phyloP scores from a whole-genome alignment of 2,888 invertebrate genomes.

The Hoplodrina blanda region DNA sequence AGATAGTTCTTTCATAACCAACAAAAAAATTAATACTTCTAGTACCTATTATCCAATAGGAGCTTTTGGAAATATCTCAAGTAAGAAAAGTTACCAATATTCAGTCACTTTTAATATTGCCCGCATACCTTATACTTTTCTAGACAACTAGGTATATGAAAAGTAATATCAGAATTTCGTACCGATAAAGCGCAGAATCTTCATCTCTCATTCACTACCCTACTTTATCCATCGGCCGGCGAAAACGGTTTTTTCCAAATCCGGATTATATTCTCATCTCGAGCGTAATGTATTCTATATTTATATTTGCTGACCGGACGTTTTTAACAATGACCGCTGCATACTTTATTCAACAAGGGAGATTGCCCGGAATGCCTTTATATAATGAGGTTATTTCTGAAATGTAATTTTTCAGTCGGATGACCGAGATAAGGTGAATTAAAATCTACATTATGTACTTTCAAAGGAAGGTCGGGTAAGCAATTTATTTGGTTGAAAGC shows the following conservation, averaged over 20 bases:
- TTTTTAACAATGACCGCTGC: constrained; percentile 80
- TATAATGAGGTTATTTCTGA: constrained; percentile 74
- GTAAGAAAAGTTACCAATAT: background rate
- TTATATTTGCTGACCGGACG: constrained; percentile 85
- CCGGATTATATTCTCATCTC: constrained; percentile 86
- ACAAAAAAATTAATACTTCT: background rate
- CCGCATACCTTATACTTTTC: constrained; percentile 4
- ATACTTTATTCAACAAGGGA: constrained; percentile 74
- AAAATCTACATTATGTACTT: constrained; percentile 43
- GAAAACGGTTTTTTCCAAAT: constrained; percentile 78
- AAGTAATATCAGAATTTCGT: constrained; percentile 39
- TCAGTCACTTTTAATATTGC: constrained; percentile 25
- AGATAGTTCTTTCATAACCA: no score
- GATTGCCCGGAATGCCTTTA: constrained; percentile 72
- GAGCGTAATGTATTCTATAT: constrained; percentile 83
- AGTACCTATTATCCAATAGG: background rate
- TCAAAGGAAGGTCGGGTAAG: constrained; percentile 39
- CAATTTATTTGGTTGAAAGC: constrained; percentile 37
- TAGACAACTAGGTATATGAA: constrained; percentile 11
- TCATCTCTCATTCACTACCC: constrained; percentile 62
- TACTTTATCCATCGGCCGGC: constrained; percentile 62
- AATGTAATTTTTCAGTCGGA: constrained; percentile 71
- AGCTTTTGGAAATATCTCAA: background rate
- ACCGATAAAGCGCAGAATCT: constrained; percentile 27
- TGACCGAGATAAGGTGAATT: constrained; percentile 49